These are phyloP conservation scores for Graptemys geographica DNA, from an alignment of 2,797 vertebrate species.

Conservation along the genomic window DNA sequence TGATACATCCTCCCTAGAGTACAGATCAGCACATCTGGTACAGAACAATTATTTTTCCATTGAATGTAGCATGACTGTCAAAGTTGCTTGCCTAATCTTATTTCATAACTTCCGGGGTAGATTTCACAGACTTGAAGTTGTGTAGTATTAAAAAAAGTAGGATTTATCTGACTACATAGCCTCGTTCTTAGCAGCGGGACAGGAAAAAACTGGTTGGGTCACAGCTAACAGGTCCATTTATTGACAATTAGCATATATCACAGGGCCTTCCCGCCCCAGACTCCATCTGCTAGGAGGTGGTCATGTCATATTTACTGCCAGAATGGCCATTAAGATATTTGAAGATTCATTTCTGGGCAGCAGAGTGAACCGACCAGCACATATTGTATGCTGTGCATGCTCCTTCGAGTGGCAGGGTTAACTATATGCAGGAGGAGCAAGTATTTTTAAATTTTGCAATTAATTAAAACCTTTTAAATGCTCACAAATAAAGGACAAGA, in stretches of 20 bases:
- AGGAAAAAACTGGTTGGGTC: background rate
- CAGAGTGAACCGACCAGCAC: background rate
- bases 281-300: background rate
- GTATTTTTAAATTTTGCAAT: background rate
- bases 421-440: background rate
- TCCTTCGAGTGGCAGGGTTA: background rate
- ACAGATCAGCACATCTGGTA: background rate
- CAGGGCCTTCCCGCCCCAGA: background rate
- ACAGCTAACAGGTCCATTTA: background rate
- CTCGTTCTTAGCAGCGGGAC: background rate
- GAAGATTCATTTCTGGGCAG: background rate
- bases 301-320: background rate
- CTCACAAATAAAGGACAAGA: background rate
- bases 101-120: background rate
- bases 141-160: background rate
- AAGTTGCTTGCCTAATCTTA: background rate
- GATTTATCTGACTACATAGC: background rate
- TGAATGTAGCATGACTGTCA: background rate
- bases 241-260: accelerated
- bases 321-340: background rate
- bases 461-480: background rate
- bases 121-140: background rate
- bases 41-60: background rate
- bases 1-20: background rate
- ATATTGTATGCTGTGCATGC: accelerated